Conservation (phyloP, 2,113 vertebrate genomes). For the Rissa tridactyla region DNA sequence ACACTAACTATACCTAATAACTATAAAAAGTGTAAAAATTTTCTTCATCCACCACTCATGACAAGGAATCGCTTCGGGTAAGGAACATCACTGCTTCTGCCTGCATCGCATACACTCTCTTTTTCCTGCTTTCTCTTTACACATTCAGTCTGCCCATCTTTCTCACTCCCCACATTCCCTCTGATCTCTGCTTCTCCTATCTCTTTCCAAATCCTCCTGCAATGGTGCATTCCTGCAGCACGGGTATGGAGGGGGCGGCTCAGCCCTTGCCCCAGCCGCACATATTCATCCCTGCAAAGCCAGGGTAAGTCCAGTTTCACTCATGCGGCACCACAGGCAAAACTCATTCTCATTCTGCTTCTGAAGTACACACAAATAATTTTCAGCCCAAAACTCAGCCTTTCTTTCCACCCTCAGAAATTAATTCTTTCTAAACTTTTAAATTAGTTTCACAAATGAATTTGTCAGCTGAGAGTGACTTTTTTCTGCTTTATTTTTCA, state of each 20-base stretch:
- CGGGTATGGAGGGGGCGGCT: neutral
- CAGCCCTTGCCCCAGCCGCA: too few relatives aligned
- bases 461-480: neutral
- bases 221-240: rapidly evolving
- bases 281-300: neutral
- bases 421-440: neutral
- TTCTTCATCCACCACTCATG: neutral
- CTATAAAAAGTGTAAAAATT: neutral
- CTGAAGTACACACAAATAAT: neutral
- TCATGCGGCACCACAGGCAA: rapidly evolving
- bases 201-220: neutral
- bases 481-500: neutral
- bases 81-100: neutral
- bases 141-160: neutral
- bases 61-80: neutral
- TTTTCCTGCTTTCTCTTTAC: neutral
- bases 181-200: neutral
- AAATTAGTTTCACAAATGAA: neutral
- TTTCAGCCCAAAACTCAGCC: neutral
- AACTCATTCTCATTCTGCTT: neutral
- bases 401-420: neutral
- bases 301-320: neutral
- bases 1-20: neutral
- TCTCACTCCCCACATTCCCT: neutral
- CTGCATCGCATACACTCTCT: neutral